Base-by-base conservation (phyloP, 2,113 vertebrate species). In the Zosterops japonicus region DNA sequence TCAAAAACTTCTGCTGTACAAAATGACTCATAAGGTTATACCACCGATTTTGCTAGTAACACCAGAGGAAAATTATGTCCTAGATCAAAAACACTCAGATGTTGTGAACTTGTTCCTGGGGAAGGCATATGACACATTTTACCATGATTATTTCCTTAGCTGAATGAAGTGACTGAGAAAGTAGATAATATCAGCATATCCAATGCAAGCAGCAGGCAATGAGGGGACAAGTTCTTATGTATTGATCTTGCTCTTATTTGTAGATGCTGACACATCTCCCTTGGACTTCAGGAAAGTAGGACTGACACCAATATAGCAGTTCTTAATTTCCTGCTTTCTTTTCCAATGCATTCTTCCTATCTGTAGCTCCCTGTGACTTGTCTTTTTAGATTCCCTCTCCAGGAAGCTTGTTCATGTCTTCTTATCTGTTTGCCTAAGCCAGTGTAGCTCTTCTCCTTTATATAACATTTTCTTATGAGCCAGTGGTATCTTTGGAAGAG, bases 91-190 rank as follows among this genome's bases (percentile, higher is more conserved):
- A 50, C 89, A 92, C 65, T 93, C 88, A 67, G 50, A 71, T 67
- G 44, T 72, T 95, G 83, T 4, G 5, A 84, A 77, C 65, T 87
- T 92, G 68, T 83, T 97, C 94, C 86, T 95, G 74, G 71, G 94
- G 95, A 97, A 88, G 55, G 80, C 18, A 28, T 49, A 57, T 18
- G 33, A 82, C 93, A 92, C 2, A 3, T 92, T 97, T 96, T 82
- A 94, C 29, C 63, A 74, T 52, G n/a, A 88, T 95, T 87, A 75
- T 83, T 97, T 96, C 76, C 88, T 91, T 71, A 79, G 82, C 90
- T 96, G 96, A 97, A 96, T 85, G 93, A 97, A 96, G 72, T 69
- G 77, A 92, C 61, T 67, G 86, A 94, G 87, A 69, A 97, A 78
- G 87, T n/a, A 89, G 90, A 79, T 55, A 94, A 72, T 61, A 77